Evolutionary conservation across 1,140 invertebrate genomes (phyloP).

Genomic region (Drosophila funebris): DNA sequence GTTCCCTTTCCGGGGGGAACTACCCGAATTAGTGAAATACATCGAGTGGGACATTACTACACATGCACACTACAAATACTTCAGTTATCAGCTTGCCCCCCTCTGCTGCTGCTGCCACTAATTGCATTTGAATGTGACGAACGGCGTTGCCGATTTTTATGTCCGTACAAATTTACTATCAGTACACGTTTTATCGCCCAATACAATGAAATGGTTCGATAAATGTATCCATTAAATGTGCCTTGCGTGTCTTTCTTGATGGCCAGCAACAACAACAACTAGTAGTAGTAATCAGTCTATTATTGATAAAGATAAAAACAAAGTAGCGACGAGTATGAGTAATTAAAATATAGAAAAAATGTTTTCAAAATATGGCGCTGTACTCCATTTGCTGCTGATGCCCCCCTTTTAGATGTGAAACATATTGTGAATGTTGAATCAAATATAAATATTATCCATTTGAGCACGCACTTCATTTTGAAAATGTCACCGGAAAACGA

Average conservation of each 20-base stretch:
- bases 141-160: constrained; percentile 48
- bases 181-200: constrained; percentile 54
- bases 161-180: constrained; percentile 56
- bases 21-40: neutral
- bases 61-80: neutral
- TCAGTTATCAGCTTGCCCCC: neutral
- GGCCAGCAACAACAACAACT: constrained; percentile 10
- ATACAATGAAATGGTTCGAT: constrained; percentile 48
- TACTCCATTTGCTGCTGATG: constrained; percentile 2
- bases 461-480: constrained; percentile 67
- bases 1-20: neutral
- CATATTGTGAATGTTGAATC: constrained; percentile 37
- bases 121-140: constrained; percentile 50
- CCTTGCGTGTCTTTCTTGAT: constrained; percentile 38
- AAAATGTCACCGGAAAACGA: constrained; percentile 62
- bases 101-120: constrained; percentile 6
- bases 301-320: constrained; percentile 55
- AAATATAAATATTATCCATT: constrained; percentile 54
- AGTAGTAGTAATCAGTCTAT: constrained; percentile 67
- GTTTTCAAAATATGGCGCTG: constrained; percentile 36
- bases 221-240: constrained; percentile 69
- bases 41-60: neutral
- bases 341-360: constrained; percentile 55
- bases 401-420: neutral
- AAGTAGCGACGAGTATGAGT: constrained; percentile 49